Conservation (phyloP, 2,113 vertebrate species). For the Peucedramus taeniatus region DNA sequence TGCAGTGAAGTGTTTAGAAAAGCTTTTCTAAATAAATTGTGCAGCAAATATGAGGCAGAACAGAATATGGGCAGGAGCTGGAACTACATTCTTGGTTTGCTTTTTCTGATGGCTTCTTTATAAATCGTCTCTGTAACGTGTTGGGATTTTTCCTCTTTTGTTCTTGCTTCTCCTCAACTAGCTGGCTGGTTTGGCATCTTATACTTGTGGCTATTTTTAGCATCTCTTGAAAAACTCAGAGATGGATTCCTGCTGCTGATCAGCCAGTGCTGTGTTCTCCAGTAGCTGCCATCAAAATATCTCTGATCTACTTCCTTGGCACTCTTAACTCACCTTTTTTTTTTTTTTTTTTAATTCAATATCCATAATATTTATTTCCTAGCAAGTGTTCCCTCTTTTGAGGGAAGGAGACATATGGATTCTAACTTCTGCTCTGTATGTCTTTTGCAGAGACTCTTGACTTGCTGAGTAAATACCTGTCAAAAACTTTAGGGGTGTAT, state of each 20-base stretch:
- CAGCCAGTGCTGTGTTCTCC: not conserved
- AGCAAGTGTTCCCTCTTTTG: not conserved
- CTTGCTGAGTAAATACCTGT: conserved; percentile 7
- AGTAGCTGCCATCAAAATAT: not conserved
- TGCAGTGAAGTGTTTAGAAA: not conserved
- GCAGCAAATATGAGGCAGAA: not conserved
- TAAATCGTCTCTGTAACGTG: not conserved
- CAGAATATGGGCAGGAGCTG: not conserved
- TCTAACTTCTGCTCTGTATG: not conserved
- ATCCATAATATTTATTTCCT: not conserved
- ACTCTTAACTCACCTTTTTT: not conserved
- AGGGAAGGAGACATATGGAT: not conserved
- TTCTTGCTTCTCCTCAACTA: not conserved
- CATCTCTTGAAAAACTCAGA: conserved; percentile 16
- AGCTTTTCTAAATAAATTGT: not conserved
- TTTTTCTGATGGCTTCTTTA: not conserved
- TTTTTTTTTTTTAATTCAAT: not conserved
- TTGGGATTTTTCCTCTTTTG: not conserved
- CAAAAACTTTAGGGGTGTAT: conserved; percentile 29
- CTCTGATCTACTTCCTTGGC: not conserved
- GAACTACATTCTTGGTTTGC: not conserved
- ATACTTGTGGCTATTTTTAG: conserved; percentile 10
- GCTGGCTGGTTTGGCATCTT: conserved; percentile 18
- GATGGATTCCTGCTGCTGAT: conserved; percentile 28
- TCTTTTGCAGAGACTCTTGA: not conserved